Conservation (phyloP, 2,888 invertebrate genomes). For the Aquatica leii region DNA sequence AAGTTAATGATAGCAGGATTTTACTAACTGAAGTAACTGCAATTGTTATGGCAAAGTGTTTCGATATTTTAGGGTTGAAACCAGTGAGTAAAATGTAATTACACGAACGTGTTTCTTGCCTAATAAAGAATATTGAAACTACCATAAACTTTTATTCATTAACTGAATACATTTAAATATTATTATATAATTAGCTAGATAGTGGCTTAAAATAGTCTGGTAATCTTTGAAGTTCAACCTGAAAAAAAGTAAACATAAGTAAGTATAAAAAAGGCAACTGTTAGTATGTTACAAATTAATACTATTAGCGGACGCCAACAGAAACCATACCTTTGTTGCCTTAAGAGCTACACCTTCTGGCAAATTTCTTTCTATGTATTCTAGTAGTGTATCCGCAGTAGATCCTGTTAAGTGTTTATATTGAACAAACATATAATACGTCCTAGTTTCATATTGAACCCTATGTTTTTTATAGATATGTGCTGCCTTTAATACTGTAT, state of each 20-base stretch:
- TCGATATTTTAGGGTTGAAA: conserved; percentile 89
- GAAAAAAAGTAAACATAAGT: conserved; percentile 30
- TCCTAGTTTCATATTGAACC: conserved; percentile 95
- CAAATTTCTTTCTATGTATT: conserved; percentile 95
- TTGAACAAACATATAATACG: conserved; percentile 86
- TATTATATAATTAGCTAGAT: too few relatives aligned
- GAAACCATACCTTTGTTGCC: conserved; percentile 73
- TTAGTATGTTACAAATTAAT: neutral
- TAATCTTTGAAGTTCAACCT: conserved; percentile 51
- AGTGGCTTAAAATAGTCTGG: conserved; percentile 46
- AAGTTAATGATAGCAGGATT: conserved; percentile 86
- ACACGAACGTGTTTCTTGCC: too few relatives aligned
- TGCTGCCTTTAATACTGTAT: conserved; percentile 85
- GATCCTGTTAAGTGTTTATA: conserved; percentile 90
- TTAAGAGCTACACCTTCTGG: conserved; percentile 98
- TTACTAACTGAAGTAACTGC: conserved; percentile 94
- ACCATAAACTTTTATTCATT: too few relatives aligned
- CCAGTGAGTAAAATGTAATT: conserved; percentile 90
- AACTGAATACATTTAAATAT: too few relatives aligned
- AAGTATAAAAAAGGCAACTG: neutral
- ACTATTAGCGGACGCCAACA: conserved; percentile 4
- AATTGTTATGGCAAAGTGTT: conserved; percentile 83
- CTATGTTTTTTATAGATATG: conserved; percentile 93
- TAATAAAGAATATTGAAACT: too few relatives aligned
- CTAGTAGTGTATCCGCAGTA: conserved; percentile 93